Conservation (phyloP, 37 sponge, comb jelly and placozoan genomes). For the Ephydatia muelleri region DNA sequence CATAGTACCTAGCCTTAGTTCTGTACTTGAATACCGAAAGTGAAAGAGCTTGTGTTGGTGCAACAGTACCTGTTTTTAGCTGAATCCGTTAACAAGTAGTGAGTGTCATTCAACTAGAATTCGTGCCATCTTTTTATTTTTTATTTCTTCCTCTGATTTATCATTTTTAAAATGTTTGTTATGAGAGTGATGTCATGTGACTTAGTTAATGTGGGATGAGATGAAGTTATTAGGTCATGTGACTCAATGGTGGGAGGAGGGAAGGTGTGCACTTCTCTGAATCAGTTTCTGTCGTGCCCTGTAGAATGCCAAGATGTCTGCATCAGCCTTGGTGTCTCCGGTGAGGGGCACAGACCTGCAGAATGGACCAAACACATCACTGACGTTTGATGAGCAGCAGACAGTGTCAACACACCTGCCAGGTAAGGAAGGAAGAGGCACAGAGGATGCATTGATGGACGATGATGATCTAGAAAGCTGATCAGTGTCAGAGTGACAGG, state of each 20-base stretch:
- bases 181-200: not conserved
- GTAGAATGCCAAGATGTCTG: slow-evolving; percentile 94
- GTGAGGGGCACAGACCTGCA: slow-evolving; percentile 72
- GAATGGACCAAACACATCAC: not conserved
- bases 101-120: too few species aligned
- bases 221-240: too few species aligned
- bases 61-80: too few species aligned
- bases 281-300: slow-evolving; percentile 86
- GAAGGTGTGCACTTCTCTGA: not conserved
- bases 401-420: not conserved
- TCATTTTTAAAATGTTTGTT: too few species aligned
- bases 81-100: too few species aligned
- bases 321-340: slow-evolving; percentile 86
- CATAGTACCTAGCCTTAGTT: too few species aligned
- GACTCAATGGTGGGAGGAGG: not conserved
- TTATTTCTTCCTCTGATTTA: too few species aligned
- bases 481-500: not conserved
- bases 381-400: not conserved
- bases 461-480: not conserved
- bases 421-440: not conserved
- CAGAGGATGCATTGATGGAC: not conserved
- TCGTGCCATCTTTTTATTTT: too few species aligned
- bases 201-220: not conserved
- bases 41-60: too few species aligned
- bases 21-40: too few species aligned